These are phyloP conservation scores for Eristalinus sepulchralis DNA, from an alignment of 2,888 invertebrate genomes.

Conservation along the genomic window DNA sequence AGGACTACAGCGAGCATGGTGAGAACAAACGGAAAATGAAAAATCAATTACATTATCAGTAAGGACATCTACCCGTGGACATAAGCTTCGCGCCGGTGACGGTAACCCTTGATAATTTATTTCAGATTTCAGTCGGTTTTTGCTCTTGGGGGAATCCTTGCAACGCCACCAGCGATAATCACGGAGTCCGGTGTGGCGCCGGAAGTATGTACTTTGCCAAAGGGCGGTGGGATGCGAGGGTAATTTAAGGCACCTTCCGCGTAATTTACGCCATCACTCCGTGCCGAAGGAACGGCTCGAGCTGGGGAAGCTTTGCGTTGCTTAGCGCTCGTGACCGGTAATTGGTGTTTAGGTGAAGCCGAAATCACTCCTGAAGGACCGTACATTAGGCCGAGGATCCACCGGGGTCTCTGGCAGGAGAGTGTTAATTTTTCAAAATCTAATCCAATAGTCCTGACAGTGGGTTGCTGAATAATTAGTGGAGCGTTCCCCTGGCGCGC, in stretches of 20 bases:
- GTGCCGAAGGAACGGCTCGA: constrained; percentile 1
- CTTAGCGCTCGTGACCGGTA: constrained; percentile 57
- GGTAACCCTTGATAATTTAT: constrained; percentile 56
- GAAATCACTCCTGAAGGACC: constrained; percentile 30
- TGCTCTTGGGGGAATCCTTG: neutral
- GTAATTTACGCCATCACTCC: constrained; percentile 25
- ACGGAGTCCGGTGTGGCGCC: neutral
- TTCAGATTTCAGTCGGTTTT: constrained; percentile 17
- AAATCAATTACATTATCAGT: constrained; percentile 66
- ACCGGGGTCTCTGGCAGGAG: neutral
- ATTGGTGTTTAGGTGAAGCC: constrained; percentile 56
- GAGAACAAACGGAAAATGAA: constrained; percentile 23
- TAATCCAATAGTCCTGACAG: constrained; percentile 20
- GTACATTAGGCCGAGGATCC: neutral
- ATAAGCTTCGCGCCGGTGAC: neutral
- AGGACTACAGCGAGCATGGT: neutral
- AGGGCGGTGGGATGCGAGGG: constrained; percentile 3
- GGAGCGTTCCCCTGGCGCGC: neutral
- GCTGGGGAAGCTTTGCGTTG: neutral
- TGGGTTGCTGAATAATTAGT: constrained; percentile 27
- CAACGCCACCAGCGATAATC: constrained; percentile 26
- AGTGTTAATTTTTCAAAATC: constrained; percentile 16
- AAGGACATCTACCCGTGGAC: constrained; percentile 46
- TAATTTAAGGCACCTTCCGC: constrained; percentile 53
- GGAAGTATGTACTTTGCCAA: constrained; percentile 24